Evolutionary conservation across 2,113 vertebrate species (phyloP).

Genomic region (Marmota monax): DNA sequence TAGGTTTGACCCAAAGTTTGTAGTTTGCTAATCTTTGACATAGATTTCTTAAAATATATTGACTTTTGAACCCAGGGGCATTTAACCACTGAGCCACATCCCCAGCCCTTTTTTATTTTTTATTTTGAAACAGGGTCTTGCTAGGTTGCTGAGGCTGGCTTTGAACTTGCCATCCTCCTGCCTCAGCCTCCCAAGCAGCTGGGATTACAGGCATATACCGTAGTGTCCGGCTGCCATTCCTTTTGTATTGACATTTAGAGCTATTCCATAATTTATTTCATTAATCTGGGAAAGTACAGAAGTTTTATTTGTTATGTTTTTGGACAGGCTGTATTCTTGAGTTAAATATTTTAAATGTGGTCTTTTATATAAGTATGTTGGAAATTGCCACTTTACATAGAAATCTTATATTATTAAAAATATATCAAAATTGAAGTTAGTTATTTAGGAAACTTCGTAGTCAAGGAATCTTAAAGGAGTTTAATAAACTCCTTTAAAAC

Average conservation of each 20-base stretch:
- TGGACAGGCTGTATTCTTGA: conserved; percentile 28
- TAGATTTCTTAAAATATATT: not conserved
- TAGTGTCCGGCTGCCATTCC: not conserved
- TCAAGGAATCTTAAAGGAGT: not conserved
- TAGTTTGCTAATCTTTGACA: not conserved
- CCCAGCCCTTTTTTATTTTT: too few species aligned
- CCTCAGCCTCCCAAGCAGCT: too few species aligned
- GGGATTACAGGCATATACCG: too few species aligned
- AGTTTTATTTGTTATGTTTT: not conserved
- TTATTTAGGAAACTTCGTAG: conserved; percentile 11
- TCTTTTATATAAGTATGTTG: not conserved
- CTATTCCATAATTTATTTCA: not conserved
- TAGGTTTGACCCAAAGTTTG: not conserved
- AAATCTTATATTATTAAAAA: conserved; percentile 20
- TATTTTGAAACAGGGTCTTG: too few species aligned
- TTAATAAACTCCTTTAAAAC: not conserved
- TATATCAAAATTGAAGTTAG: not conserved
- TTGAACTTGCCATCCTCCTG: too few species aligned
- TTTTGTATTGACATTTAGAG: conserved; percentile 39
- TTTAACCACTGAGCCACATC: too few species aligned
- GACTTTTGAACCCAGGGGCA: not conserved
- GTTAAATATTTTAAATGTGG: conserved; percentile 6
- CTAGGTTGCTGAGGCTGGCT: too few species aligned
- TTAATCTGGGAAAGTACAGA: conserved; percentile 10
- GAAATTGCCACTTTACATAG: not conserved